These are phyloP conservation scores for Heliconius ismenius DNA, from an alignment of 2,888 invertebrate genomes.

Conservation along the genomic window DNA sequence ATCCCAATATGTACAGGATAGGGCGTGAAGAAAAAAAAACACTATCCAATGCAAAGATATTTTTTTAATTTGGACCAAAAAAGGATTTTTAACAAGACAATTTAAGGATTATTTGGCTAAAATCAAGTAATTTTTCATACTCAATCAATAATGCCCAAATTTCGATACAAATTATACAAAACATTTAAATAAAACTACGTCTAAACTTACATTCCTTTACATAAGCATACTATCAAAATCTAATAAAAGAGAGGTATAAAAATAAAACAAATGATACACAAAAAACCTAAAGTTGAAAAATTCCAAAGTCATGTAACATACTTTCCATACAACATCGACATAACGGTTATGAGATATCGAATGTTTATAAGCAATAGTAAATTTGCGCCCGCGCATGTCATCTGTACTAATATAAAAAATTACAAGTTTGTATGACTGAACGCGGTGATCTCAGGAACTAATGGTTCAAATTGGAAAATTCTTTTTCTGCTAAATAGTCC, in stretches of 20 bases:
- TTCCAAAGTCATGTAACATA: conserved; percentile 42
- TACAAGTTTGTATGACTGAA: not conserved
- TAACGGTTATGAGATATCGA: conserved; percentile 59
- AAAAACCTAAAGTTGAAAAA: conserved; percentile 14
- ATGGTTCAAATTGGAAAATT: not conserved
- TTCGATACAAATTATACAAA: not conserved
- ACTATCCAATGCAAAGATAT: no score
- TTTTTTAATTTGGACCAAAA: no score
- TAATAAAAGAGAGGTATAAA: not conserved
- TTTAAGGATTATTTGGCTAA: not conserved
- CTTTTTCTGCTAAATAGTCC: not conserved
- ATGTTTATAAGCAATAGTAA: conserved; percentile 57
- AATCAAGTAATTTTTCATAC: not conserved
- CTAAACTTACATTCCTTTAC: not conserved
- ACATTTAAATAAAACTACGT: not conserved
- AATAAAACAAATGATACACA: conserved; percentile 13
- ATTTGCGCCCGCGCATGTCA: conserved; percentile 66
- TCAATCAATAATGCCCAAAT: not conserved
- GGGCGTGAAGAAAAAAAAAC: no score
- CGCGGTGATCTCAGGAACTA: not conserved
- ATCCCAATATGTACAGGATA: no score
- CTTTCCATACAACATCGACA: conserved; percentile 44
- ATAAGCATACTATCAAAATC: not conserved
- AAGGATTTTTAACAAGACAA: no score
- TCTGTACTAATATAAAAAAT: conserved; percentile 17